phyloP scores from a whole-genome alignment of 2,113 vertebrate genomes.

The Stictonetta naevosa region DNA sequence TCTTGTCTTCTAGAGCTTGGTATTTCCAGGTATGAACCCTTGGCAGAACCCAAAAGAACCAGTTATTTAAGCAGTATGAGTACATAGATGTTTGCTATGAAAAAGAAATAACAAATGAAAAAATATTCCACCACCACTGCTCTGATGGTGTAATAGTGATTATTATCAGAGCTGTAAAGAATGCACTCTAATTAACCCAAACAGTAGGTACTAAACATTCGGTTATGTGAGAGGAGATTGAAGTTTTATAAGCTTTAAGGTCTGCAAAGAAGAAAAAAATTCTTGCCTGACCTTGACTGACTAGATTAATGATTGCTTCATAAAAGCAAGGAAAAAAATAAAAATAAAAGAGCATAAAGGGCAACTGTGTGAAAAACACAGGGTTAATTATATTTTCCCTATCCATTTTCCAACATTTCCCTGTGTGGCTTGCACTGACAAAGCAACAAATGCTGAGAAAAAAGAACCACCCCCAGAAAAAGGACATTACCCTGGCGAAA shows the following conservation, averaged over 20 bases:
- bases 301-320: background rate
- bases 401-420: background rate
- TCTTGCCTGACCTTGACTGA: background rate
- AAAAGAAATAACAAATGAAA: background rate
- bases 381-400: background rate
- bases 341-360: background rate
- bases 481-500: background rate
- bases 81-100: background rate
- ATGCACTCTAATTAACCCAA: constrained; percentile 8
- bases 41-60: background rate
- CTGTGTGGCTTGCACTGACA: background rate
- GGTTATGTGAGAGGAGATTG: background rate
- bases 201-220: background rate
- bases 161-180: background rate
- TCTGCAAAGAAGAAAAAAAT: background rate
- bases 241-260: background rate
- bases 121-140: background rate
- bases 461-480: background rate
- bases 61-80: background rate
- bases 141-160: background rate
- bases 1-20: background rate
- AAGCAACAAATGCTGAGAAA: background rate
- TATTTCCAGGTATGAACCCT: background rate
- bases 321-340: background rate
- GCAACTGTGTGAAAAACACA: background rate